A percentile compares a stretch with the other conserved stretches of the same genome.
Evolutionary conservation across 2,797 vertebrate species (phyloP).

Genomic region (Okamejei kenojei): DNA sequence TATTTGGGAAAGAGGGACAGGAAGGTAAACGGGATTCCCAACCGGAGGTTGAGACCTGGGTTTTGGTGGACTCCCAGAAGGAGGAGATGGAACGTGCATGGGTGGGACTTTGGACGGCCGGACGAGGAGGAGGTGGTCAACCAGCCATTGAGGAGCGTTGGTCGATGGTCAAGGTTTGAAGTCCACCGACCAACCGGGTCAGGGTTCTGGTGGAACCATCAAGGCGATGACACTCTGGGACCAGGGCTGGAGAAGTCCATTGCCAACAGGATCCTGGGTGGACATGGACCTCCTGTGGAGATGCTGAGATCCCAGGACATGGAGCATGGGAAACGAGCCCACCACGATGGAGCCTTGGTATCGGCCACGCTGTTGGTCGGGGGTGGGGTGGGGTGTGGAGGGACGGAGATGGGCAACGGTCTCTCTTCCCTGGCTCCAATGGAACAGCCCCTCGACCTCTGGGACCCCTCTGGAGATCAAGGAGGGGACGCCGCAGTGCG

Average conservation of each 20-base stretch:
- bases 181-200: not conserved
- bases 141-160: too few relatives aligned
- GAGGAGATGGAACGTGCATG: too few relatives aligned
- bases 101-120: not conserved
- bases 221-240: not conserved
- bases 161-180: not conserved
- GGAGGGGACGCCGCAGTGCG: not conserved
- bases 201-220: too few relatives aligned
- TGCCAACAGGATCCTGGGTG: not conserved
- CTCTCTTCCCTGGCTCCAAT: not conserved
- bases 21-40: not conserved
- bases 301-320: too few relatives aligned
- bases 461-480: not conserved
- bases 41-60: too few relatives aligned
- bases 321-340: too few relatives aligned
- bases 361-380: too few relatives aligned
- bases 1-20: too few relatives aligned
- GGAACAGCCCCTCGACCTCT: not conserved
- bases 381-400: not conserved
- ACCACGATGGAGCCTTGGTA: too few relatives aligned
- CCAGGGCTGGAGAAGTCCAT: not conserved
- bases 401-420: not conserved
- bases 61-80: too few relatives aligned
- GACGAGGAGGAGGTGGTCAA: not conserved
- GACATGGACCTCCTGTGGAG: not conserved